A percentile compares a stretch with the other conserved stretches of the same genome.
These are phyloP conservation scores for Oceanodroma tethys DNA, from an alignment of 2,113 vertebrate species.

Conservation along the genomic window DNA sequence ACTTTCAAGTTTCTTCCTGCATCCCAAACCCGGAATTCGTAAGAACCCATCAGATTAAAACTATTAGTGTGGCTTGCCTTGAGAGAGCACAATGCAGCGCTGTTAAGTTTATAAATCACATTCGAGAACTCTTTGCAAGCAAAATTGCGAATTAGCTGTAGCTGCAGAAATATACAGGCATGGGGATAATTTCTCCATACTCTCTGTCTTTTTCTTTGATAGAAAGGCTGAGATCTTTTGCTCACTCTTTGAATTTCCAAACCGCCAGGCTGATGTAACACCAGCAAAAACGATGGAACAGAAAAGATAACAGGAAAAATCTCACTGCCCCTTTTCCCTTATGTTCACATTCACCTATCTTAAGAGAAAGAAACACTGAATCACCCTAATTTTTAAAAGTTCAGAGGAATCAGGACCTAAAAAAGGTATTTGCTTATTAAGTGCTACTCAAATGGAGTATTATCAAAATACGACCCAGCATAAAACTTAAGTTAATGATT, in stretches of 20 bases:
- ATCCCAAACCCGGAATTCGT: slow-evolving; percentile 22
- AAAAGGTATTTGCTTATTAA: not conserved
- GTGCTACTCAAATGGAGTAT: not conserved
- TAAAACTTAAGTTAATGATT: not conserved
- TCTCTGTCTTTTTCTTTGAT: not conserved
- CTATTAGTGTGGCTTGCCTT: not conserved
- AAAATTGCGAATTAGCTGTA: not conserved
- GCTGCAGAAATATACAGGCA: not conserved
- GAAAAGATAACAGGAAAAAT: not conserved
- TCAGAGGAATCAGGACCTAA: not conserved
- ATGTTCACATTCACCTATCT: not conserved
- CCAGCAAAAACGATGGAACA: not conserved
- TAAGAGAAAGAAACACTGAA: not conserved
- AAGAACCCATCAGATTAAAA: slow-evolving; percentile 44
- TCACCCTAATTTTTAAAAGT: not conserved
- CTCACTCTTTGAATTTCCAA: not conserved
- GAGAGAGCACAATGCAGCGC: not conserved
- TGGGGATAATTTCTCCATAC: not conserved
- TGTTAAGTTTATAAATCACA: slow-evolving; percentile 13
- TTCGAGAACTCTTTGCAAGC: not conserved
- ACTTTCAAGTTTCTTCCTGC: slow-evolving; percentile 50
- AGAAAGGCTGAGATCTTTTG: not conserved
- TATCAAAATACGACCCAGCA: not conserved
- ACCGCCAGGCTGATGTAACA: not conserved
- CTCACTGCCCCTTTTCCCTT: not conserved